These are phyloP conservation scores for Scalopus aquaticus DNA, from an alignment of 2,113 vertebrate species.

Conservation along the genomic window DNA sequence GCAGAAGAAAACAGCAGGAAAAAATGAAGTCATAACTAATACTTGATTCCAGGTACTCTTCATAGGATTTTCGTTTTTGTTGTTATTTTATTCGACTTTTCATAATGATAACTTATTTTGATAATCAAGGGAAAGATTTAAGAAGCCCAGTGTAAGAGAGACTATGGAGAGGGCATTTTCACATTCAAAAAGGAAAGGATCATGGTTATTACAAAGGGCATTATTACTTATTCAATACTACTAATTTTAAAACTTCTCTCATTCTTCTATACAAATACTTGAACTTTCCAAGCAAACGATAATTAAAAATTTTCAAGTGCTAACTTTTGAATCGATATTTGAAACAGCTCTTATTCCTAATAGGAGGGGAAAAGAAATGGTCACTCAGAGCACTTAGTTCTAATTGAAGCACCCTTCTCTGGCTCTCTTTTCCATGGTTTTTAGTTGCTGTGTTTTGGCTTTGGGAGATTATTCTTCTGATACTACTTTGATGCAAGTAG, in stretches of 20 bases:
- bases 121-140: background rate
- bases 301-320: background rate
- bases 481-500: background rate
- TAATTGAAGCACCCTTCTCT: background rate
- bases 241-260: background rate
- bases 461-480: background rate
- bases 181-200: background rate
- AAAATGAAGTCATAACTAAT: background rate
- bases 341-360: background rate
- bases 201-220: background rate
- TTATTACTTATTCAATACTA: background rate
- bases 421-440: background rate
- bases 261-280: background rate
- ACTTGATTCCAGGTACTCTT: background rate
- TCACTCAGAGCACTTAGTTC: background rate
- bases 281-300: background rate
- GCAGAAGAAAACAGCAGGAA: background rate
- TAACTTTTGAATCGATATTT: background rate
- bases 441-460: background rate
- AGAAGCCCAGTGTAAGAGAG: background rate
- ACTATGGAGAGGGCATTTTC: background rate
- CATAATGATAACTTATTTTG: background rate
- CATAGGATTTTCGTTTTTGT: background rate
- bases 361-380: background rate
- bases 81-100: background rate